phyloP scores from a whole-genome alignment of 1,140 invertebrate genomes.

The Drosophila orena region DNA sequence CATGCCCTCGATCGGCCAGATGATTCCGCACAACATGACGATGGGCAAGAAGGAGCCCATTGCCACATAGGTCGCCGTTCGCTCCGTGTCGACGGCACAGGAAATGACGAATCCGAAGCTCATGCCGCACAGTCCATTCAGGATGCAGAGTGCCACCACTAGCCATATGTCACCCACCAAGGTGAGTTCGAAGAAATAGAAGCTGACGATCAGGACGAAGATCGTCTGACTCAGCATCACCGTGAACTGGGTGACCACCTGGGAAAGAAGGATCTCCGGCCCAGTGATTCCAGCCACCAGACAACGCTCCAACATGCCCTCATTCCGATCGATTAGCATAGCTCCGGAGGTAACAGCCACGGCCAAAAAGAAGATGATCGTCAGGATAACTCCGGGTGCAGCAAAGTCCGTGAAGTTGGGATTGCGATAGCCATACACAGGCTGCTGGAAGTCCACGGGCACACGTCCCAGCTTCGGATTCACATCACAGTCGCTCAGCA shows the following conservation, averaged over 20 bases:
- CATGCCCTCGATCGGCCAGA: slow-evolving; percentile 95
- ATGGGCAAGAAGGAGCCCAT: slow-evolving; percentile 97
- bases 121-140: slow-evolving; percentile 97
- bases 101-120: slow-evolving; percentile 96
- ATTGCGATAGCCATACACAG: slow-evolving; percentile 93
- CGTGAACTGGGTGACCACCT: slow-evolving; percentile 94
- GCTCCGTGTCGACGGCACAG: slow-evolving; percentile 94
- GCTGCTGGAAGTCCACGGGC: slow-evolving; percentile 91
- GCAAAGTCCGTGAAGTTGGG: slow-evolving; percentile 98
- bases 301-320: slow-evolving; percentile 94
- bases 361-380: slow-evolving; percentile 97
- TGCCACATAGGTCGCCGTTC: slow-evolving; percentile 96
- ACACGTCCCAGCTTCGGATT: slow-evolving; percentile 90
- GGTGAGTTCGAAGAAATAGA: slow-evolving; percentile 93
- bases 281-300: slow-evolving; percentile 92
- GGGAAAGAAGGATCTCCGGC: slow-evolving; percentile 92
- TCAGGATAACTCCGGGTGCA: slow-evolving; percentile 96
- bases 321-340: slow-evolving; percentile 95
- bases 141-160: slow-evolving; percentile 91
- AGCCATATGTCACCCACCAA: slow-evolving; percentile 91
- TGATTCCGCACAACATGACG: slow-evolving; percentile 94
- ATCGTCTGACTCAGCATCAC: slow-evolving; percentile 94
- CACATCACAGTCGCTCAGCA: slow-evolving; percentile 89
- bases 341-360: slow-evolving; percentile 96
- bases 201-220: slow-evolving; percentile 93